Base-by-base conservation (phyloP, 2,797 vertebrate species). In the Aeoliscus strigatus region DNA sequence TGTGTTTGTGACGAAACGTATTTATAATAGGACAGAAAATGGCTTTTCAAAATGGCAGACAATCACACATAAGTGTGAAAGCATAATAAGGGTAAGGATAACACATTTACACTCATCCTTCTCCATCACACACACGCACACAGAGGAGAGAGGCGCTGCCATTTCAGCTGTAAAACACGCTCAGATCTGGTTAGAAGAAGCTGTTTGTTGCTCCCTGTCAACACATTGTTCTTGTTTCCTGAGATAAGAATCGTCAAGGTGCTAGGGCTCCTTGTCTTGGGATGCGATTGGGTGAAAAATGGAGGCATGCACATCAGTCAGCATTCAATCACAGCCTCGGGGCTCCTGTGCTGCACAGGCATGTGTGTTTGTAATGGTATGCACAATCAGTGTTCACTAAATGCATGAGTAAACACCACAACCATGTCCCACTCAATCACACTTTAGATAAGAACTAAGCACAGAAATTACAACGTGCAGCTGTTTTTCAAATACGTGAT, bases 21-120 rank as follows among this genome's bases (percentile, higher is more conserved):
- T 62, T 39, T 51, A 3, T 14, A 45, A 51, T 42, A 41, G 57
- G 53, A 60, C 62, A 43, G n/a, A n/a, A n/a, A n/a, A n/a, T n/a
- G n/a, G 21, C 38, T 33, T 68, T 80, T 78, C 78, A 85, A 85
- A 86, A 85, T 86, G 81, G 82, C 80, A 86, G 81, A 82, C 81
- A 73, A 62, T 66, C 67, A 70, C 51, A 57, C 8, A 66, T 67
- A 64, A 70, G 42, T 52, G 48, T 70, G 55, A 61, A 76, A 49
- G 54, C 74, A 66, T 66, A 72, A 64, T 65, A 73, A 67, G 59
- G 60, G 58, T 53, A 59, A 30, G 42, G 38, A 50, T 33, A 42
- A 38, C 51, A 66, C 46, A 70, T 46, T 51, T 56, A 60, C 39
- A 39, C 16, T 31, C 11, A 42, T 62, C 11, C 35, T 33, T 21